Evolutionary conservation across 2,797 vertebrate species (phyloP).

Genomic region (Aphelocoma californica): DNA sequence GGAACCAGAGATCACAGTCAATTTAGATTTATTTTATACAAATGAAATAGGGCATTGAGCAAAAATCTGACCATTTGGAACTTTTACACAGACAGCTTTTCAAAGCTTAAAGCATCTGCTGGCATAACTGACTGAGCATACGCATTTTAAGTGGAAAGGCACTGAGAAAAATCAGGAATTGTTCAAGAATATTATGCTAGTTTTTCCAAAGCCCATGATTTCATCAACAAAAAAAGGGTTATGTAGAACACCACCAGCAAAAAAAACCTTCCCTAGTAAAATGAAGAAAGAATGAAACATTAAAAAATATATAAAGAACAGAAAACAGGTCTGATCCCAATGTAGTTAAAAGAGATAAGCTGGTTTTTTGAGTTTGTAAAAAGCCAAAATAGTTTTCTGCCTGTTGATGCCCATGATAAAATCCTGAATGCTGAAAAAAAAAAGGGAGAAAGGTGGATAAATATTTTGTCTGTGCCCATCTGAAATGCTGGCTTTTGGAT

Average conservation of each 20-base stretch:
- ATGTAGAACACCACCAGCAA: not conserved
- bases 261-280: not conserved
- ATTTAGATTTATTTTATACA: not conserved
- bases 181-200: not conserved
- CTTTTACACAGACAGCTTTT: not conserved
- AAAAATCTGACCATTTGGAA: constrained; percentile 3
- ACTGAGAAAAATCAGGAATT: not conserved
- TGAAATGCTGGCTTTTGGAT: not conserved
- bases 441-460: not conserved
- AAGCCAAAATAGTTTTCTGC: not conserved
- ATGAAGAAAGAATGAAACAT: not conserved
- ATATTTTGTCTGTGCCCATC: not conserved
- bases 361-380: not conserved
- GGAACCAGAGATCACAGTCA: not conserved
- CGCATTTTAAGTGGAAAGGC: not conserved
- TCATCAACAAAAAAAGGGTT: not conserved
- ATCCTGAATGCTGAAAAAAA: not conserved
- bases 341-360: not conserved
- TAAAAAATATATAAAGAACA: not conserved
- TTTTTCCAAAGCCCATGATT: not conserved
- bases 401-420: not conserved
- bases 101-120: not conserved
- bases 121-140: not conserved
- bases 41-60: not conserved
- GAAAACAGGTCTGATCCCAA: not conserved